These are phyloP conservation scores for Catocala nupta DNA, from an alignment of 2,888 invertebrate species.

Conservation along the genomic window DNA sequence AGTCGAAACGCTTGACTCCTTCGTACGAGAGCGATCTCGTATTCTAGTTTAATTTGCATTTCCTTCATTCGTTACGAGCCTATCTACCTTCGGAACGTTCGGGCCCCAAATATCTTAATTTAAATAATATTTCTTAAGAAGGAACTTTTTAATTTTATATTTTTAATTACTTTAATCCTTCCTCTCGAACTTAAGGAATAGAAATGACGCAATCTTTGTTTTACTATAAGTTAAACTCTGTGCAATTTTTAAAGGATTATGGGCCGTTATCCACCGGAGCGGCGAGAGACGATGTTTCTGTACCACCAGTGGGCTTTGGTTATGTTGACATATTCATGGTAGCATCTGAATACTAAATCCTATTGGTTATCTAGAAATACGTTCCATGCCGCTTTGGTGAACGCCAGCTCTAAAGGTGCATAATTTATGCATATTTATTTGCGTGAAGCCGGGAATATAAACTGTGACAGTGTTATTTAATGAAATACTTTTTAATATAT, in stretches of 20 bases:
- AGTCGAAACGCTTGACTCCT: conserved; percentile 14
- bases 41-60: conserved; percentile 16
- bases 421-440: conserved; percentile 15
- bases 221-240: conserved; percentile 13
- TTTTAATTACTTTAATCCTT: not conserved
- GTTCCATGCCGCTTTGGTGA: not conserved
- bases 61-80: conserved; percentile 3
- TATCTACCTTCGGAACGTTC: conserved; percentile 2
- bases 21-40: conserved; percentile 10
- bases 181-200: not conserved
- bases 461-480: conserved; percentile 22
- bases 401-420: not conserved
- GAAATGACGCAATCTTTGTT: not conserved
- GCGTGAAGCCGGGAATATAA: conserved; percentile 19
- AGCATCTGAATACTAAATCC: not conserved
- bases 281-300: not conserved
- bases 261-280: not conserved
- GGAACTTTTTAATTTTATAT: conserved; percentile 14
- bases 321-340: not conserved
- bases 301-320: too few species aligned
- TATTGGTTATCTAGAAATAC: not conserved
- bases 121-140: conserved; percentile 13
- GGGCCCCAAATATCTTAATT: conserved; percentile 7
- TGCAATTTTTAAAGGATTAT: conserved; percentile 16
- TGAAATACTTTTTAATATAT: conserved; percentile 22